phyloP scores from a whole-genome alignment of 2,113 vertebrate genomes.

The Xenus cinereus region DNA sequence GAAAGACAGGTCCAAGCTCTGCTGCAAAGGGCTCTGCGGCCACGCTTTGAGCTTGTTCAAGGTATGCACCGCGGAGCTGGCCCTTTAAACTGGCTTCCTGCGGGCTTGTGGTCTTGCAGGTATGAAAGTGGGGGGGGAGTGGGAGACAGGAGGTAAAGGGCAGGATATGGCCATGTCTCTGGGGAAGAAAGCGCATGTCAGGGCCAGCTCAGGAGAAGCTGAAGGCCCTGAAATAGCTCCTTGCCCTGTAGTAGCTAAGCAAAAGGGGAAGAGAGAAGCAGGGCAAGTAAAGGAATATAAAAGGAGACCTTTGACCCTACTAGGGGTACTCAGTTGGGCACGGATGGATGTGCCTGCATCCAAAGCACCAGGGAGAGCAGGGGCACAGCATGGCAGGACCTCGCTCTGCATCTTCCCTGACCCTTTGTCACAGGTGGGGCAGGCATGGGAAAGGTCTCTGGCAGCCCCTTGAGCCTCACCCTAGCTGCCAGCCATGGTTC shows the following conservation, averaged over 20 bases:
- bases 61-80: neutral
- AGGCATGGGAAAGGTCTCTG: neutral
- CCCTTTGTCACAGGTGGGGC: neutral
- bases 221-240: neutral
- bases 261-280: neutral
- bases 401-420: neutral
- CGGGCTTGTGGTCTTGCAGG: neutral
- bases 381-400: neutral
- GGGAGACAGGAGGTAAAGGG: neutral
- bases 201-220: neutral
- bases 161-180: neutral
- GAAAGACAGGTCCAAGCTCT: neutral
- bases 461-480: neutral
- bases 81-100: neutral
- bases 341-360: rapidly evolving
- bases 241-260: neutral
- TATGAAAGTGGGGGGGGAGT: neutral
- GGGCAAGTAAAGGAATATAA: neutral
- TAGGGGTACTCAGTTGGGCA: neutral
- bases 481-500: neutral
- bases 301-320: neutral
- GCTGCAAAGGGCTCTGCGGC: neutral
- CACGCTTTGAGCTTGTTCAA: neutral
- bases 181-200: neutral
- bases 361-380: neutral